A percentile compares a stretch with the other conserved stretches of the same genome.
These are phyloP conservation scores for Corythoichthys intestinalis DNA, from an alignment of 2,113 vertebrate genomes.

Conservation along the genomic window DNA sequence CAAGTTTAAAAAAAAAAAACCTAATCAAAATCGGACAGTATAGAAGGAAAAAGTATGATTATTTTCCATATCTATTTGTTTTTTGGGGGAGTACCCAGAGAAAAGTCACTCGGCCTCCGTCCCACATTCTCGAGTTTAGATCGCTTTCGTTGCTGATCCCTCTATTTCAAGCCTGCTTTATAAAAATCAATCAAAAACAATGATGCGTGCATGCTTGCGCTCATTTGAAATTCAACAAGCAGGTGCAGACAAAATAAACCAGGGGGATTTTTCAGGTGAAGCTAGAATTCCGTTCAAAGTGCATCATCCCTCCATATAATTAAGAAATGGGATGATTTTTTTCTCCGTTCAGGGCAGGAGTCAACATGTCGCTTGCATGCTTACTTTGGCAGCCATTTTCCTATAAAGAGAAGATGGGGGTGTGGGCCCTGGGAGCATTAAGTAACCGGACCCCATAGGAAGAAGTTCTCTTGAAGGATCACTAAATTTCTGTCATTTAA, in stretches of 20 bases:
- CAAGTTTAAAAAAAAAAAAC: too few relatives aligned
- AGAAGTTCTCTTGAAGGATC: constrained; percentile 66
- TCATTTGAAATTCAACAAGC: constrained; percentile 36
- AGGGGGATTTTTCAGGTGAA: constrained; percentile 24
- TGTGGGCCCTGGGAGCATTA: constrained; percentile 30
- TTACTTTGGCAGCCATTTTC: constrained; percentile 52
- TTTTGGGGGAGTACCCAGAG: too few relatives aligned
- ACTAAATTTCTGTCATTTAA: constrained; percentile 71
- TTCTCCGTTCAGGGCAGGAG: constrained; percentile 28
- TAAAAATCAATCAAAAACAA: constrained; percentile 50
- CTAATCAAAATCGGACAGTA: too few relatives aligned
- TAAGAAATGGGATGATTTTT: constrained; percentile 3
- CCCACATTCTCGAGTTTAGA: neutral
- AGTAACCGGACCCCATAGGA: constrained; percentile 68
- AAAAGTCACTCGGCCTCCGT: neutral
- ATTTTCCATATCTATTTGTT: too few relatives aligned
- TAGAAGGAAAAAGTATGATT: too few relatives aligned
- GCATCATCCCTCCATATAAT: constrained; percentile 46
- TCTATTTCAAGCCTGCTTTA: constrained; percentile 32
- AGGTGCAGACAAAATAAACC: constrained; percentile 44
- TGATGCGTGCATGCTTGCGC: constrained; percentile 5
- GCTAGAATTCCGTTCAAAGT: neutral
- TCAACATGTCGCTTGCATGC: constrained; percentile 42
- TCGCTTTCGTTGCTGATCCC: constrained; percentile 14
- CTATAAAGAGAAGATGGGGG: constrained; percentile 27